Base-by-base conservation (phyloP, 2,113 vertebrate species). In the Gallinago paraguaiae region DNA sequence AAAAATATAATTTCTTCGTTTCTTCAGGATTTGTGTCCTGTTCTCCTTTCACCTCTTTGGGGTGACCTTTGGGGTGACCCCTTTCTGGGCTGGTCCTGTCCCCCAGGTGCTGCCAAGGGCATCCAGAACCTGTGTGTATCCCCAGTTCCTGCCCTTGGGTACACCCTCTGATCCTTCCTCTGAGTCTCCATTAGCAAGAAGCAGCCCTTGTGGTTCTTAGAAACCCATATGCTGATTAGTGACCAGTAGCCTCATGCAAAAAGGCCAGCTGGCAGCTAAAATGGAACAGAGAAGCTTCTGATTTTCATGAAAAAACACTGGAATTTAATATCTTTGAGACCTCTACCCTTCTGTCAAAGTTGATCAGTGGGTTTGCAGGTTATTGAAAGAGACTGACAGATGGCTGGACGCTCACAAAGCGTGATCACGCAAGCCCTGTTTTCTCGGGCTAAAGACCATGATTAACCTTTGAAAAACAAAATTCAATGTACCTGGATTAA, bases 351-450 rank as follows among this genome's bases (percentile, higher is more conserved):
- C 64, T 87, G 72, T 63, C 82, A 76, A 81, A 88, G 68, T 59
- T 92, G 88, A 79, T 93, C 80, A 75, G 25, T 64, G 77, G 31
- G 41, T 74, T 94, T 90, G 67, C 15, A 69, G 12, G 25, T 69
- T 93, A 81, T 46, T 88, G 91, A 88, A 90, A 83, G 53, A 67
- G 92, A 54, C 63, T 70, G 76, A 59, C 95, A 94, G 86, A 84
- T 93, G 90, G 65, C 61, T 82, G 69, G 48, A 60, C n/a, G 53
- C 51, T 33, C 45, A 92, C 33, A n/a, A 84, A 89, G 2, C 48
- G 9, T 9, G 71, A 94, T 71, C 80, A 71, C 46, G 60, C 20
- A 51, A 68, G 18, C 27, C n/a, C 19, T 59, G 46, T 71, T 88
- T 91, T 82, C 51, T 64, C 48, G 70, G 57, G 56, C 53, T 81